A percentile compares a stretch with the other conserved stretches of the same genome.
Conservation (phyloP, 30 jellyfish, hydroid and myxozoan genomes). For the Pelagia noctiluca region DNA sequence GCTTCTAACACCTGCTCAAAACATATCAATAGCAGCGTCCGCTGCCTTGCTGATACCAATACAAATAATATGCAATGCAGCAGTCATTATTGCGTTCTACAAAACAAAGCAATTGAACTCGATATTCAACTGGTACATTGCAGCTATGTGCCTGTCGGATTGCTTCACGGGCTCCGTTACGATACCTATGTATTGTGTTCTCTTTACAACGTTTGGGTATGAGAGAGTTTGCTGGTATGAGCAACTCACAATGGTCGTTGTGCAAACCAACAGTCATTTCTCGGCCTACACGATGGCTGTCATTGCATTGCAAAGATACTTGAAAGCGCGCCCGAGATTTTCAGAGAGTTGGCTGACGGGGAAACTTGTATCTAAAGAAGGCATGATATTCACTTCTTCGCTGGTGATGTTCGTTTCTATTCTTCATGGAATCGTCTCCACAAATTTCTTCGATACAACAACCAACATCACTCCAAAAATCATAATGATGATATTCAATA, state of each 20-base stretch:
- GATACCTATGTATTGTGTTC: slow-evolving; percentile 25
- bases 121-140: slow-evolving; percentile 9
- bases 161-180: slow-evolving; percentile 19
- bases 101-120: slow-evolving; percentile 31
- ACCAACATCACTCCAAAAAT: not conserved
- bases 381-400: not conserved
- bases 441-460: slow-evolving; percentile 18
- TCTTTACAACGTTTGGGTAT: slow-evolving; percentile 41
- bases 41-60: slow-evolving; percentile 12
- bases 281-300: slow-evolving; percentile 34
- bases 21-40: slow-evolving; percentile 14
- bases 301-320: slow-evolving; percentile 46
- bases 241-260: slow-evolving; percentile 33
- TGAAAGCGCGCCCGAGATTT: slow-evolving; percentile 26
- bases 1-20: slow-evolving; percentile 11
- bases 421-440: slow-evolving; percentile 57
- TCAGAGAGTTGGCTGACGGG: not conserved
- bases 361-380: slow-evolving; percentile 19
- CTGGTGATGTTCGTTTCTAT: slow-evolving; percentile 8
- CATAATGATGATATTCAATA: slow-evolving; percentile 25
- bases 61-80: slow-evolving; percentile 16
- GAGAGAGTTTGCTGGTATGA: slow-evolving; percentile 51
- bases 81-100: slow-evolving; percentile 18
- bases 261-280: slow-evolving; percentile 56
- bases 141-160: slow-evolving; percentile 49